A percentile compares a stretch with the other conserved stretches of the same genome.
These are phyloP conservation scores for Anguilla megastoma DNA, from an alignment of 2,797 vertebrate genomes.

Conservation along the genomic window DNA sequence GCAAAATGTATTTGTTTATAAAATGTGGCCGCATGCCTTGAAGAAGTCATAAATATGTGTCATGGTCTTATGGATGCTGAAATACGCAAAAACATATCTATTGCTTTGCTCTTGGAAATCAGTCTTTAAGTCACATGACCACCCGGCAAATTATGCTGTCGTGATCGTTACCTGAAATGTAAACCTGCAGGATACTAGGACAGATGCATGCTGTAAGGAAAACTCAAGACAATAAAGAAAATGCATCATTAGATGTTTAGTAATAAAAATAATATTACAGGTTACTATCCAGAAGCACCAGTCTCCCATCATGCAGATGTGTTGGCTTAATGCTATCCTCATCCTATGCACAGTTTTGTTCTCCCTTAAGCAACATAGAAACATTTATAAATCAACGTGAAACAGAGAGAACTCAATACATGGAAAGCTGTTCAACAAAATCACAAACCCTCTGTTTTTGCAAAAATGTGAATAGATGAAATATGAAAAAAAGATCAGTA, in stretches of 20 bases:
- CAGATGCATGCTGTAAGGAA: neutral
- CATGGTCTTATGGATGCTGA: slow-evolving; percentile 26
- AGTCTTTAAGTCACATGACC: neutral
- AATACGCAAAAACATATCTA: neutral
- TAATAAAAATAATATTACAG: too few species aligned
- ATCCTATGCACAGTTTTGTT: too few species aligned
- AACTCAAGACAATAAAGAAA: neutral
- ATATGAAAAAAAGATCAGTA: neutral
- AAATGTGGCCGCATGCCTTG: neutral
- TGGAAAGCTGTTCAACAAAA: neutral
- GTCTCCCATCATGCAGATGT: too few species aligned
- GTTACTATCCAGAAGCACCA: too few species aligned
- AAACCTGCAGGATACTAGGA: neutral
- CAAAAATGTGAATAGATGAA: neutral
- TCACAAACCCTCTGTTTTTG: neutral
- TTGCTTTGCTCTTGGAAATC: neutral
- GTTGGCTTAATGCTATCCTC: too few species aligned
- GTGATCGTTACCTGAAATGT: neutral
- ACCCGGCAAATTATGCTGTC: neutral
- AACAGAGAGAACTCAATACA: neutral
- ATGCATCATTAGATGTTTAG: too few species aligned
- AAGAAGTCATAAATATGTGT: slow-evolving; percentile 35
- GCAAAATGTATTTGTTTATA: slow-evolving; percentile 27
- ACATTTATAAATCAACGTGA: too few species aligned
- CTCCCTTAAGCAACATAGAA: too few species aligned